Percentiles rank a stretch among this genome's conserved stretches.
Evolutionary conservation across 1,140 invertebrate species (phyloP).

Genomic region (Schmidtea mediterranea): DNA sequence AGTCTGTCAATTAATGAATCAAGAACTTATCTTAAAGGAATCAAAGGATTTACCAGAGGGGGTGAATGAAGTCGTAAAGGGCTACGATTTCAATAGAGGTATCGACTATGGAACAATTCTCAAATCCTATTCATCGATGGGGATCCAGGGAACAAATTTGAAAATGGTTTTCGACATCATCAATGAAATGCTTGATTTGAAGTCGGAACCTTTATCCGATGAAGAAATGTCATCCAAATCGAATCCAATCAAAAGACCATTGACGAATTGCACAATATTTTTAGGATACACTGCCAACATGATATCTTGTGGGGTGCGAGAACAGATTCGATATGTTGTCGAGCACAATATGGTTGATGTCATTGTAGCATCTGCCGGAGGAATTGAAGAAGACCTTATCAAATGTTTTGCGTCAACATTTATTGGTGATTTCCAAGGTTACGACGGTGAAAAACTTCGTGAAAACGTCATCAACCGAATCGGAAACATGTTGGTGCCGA

Average conservation of each 20-base stretch:
- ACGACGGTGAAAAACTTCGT: slow-evolving; percentile 40
- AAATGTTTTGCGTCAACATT: slow-evolving; percentile 85
- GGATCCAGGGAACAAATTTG: too few relatives aligned
- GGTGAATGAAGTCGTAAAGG: too few relatives aligned
- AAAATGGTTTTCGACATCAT: too few relatives aligned
- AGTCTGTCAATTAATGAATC: slow-evolving; percentile 44
- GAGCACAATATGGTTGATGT: slow-evolving; percentile 77
- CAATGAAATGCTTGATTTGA: too few relatives aligned
- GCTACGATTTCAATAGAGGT: too few relatives aligned
- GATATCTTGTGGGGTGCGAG: slow-evolving; percentile 69
- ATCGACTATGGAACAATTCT: too few relatives aligned
- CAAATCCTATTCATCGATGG: too few relatives aligned
- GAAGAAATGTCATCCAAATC: too few relatives aligned
- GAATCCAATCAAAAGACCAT: too few relatives aligned
- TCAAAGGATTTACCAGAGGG: too few relatives aligned
- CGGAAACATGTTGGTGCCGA: slow-evolving; percentile 77
- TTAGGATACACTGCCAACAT: slow-evolving; percentile 92
- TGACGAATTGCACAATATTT: slow-evolving; percentile 35
- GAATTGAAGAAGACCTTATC: slow-evolving; percentile 92
- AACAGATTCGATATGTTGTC: slow-evolving; percentile 51
- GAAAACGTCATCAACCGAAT: slow-evolving; percentile 77
- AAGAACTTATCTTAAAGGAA: too few relatives aligned
- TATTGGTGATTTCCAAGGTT: slow-evolving; percentile 56
- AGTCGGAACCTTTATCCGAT: too few relatives aligned
- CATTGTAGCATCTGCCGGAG: slow-evolving; percentile 84